Percentiles rank a stretch among this genome's conserved stretches.
phyloP scores from a whole-genome alignment of 2,797 vertebrate genomes.

The Bryconaethiops microstoma region DNA sequence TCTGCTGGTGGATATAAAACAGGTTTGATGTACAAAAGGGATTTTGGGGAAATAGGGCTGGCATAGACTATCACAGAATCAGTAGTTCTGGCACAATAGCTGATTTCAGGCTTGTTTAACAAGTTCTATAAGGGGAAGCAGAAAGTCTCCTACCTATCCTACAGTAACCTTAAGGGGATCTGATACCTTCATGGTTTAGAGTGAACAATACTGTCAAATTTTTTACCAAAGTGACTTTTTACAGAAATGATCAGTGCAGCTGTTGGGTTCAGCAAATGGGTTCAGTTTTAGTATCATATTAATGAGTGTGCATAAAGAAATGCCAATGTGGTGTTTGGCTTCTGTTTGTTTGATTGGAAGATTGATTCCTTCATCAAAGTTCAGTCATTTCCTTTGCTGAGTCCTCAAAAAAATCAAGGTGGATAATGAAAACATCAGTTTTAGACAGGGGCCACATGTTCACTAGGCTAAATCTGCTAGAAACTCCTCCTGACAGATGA shows the following conservation, averaged over 20 bases:
- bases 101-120: background rate
- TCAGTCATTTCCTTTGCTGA: background rate
- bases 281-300: too few relatives aligned
- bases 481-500: too few relatives aligned
- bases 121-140: constrained; percentile 16
- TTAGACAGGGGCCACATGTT: background rate
- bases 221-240: background rate
- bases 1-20: background rate
- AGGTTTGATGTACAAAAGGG: background rate
- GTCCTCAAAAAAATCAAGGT: background rate
- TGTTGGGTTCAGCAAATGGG: background rate
- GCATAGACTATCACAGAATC: background rate
- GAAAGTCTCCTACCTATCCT: background rate
- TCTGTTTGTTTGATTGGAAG: background rate
- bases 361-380: background rate
- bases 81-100: background rate
- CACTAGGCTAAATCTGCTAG: background rate
- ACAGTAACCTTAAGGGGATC: constrained; percentile 28
- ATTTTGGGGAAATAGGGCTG: background rate
- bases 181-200: constrained; percentile 33
- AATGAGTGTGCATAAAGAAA: too few relatives aligned
- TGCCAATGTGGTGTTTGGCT: too few relatives aligned
- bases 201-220: background rate
- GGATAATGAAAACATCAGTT: background rate
- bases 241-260: background rate